A percentile compares a stretch with the other conserved stretches of the same genome.
These are phyloP conservation scores for Puma concolor DNA, from an alignment of 2,113 vertebrate species.

Conservation along the genomic window DNA sequence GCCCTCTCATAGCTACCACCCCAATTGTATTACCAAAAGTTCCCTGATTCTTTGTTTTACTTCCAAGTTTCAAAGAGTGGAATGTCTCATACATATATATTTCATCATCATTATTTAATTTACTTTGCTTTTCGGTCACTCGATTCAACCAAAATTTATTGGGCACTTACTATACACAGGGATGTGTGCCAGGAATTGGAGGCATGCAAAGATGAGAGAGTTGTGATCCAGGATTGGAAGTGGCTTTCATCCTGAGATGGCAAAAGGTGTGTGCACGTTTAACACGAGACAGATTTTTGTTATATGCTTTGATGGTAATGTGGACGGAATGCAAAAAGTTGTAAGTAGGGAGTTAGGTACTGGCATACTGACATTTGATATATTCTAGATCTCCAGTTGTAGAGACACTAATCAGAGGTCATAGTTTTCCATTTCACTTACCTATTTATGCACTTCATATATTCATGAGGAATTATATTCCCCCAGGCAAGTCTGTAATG, in stretches of 20 bases:
- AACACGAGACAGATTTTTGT: not conserved
- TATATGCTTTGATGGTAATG: not conserved
- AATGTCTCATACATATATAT: constrained; percentile 44
- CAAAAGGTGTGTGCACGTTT: not conserved
- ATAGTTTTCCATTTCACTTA: not conserved
- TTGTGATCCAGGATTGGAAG: not conserved
- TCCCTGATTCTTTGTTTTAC: constrained; percentile 61
- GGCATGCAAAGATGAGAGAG: not conserved
- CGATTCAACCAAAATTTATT: constrained; percentile 45
- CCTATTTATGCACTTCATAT: not conserved
- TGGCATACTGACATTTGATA: not conserved
- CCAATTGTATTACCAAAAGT: constrained; percentile 56
- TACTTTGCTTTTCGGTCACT: constrained; percentile 31
- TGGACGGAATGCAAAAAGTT: not conserved
- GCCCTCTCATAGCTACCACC: not conserved
- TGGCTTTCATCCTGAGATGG: not conserved
- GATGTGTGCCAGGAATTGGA: not conserved
- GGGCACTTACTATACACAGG: constrained; percentile 36
- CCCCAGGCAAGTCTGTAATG: not conserved
- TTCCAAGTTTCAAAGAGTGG: constrained; percentile 48
- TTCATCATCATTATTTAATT: constrained; percentile 45
- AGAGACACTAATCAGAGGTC: not conserved
- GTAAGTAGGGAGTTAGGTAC: not conserved
- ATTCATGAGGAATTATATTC: not conserved
- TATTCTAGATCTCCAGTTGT: not conserved